Conservation (phyloP, 2,113 vertebrate genomes). For the Tragelaphus scriptus region DNA sequence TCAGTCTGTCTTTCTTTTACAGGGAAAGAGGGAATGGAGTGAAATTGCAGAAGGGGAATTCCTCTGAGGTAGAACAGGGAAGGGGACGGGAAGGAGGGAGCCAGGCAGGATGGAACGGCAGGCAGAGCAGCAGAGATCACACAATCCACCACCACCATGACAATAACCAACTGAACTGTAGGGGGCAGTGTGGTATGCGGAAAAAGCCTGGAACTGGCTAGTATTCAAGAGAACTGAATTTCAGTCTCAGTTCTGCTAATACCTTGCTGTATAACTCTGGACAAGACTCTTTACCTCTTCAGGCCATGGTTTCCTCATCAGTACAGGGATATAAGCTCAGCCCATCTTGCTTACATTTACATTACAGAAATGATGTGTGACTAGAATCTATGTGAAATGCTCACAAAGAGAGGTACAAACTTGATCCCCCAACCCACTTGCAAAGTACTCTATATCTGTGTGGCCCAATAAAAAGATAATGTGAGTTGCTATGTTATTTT, state of each 20-base stretch:
- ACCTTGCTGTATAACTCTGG: not conserved
- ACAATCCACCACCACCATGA: not conserved
- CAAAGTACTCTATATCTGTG: not conserved
- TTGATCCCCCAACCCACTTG: not conserved
- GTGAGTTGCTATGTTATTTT: not conserved
- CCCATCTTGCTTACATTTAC: not conserved
- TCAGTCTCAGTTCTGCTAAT: not conserved
- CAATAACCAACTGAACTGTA: not conserved
- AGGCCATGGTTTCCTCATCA: not conserved
- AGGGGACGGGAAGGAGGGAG: not conserved
- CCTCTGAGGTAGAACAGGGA: not conserved
- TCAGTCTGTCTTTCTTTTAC: slow-evolving; percentile 2
- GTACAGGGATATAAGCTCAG: not conserved
- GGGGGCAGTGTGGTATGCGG: slow-evolving; percentile 55
- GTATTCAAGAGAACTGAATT: not conserved
- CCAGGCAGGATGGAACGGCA: not conserved
- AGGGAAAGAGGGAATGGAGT: not conserved
- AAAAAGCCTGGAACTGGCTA: not conserved
- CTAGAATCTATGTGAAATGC: not conserved
- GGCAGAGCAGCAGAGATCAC: not conserved
- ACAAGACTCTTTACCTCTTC: not conserved
- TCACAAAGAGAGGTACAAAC: not conserved
- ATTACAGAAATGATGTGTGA: not conserved
- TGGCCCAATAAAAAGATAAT: not conserved
- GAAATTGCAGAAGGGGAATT: not conserved